Evolutionary conservation across 2,888 invertebrate species (phyloP).

Genomic region (Dynastes maya): DNA sequence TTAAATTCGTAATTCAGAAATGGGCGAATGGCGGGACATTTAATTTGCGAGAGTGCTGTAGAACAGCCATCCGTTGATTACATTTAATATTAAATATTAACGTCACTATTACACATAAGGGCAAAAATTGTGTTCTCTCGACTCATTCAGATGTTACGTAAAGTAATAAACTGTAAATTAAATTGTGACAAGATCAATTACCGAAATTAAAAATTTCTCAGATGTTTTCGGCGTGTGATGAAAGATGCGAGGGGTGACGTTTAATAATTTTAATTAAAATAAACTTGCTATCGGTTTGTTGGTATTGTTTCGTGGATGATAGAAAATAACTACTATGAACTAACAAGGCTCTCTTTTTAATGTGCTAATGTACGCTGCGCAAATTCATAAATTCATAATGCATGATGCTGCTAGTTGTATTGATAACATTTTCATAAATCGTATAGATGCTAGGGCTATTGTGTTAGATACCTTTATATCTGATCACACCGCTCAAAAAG

Average conservation of each 20-base stretch:
- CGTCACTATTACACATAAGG: conserved; percentile 45
- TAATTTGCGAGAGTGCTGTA: conserved; percentile 58
- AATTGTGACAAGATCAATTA: conserved; percentile 47
- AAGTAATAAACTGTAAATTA: conserved; percentile 47
- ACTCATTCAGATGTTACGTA: conserved; percentile 44
- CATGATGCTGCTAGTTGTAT: too few species aligned
- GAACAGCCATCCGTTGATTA: conserved; percentile 52
- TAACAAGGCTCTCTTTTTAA: too few species aligned
- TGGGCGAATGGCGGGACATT: conserved; percentile 51
- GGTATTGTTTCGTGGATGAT: background rate
- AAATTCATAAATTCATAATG: too few species aligned
- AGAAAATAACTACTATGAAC: too few species aligned
- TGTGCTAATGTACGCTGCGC: too few species aligned
- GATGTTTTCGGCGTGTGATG: conserved; percentile 33
- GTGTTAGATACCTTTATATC: too few species aligned
- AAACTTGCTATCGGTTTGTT: background rate
- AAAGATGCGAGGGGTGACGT: conserved; percentile 9
- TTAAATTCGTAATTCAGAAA: conserved; percentile 38
- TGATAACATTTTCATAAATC: too few species aligned
- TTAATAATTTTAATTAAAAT: conserved; percentile 41
- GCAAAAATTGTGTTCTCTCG: conserved; percentile 41
- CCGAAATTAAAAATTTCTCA: conserved; percentile 47
- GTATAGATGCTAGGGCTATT: too few species aligned
- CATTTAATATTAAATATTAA: conserved; percentile 53
- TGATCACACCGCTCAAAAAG: too few species aligned